Evolutionary conservation across 2,113 vertebrate genomes (phyloP), one percentile per base, ranked within the genome.

Genomic region (Indicator maculatus): DNA sequence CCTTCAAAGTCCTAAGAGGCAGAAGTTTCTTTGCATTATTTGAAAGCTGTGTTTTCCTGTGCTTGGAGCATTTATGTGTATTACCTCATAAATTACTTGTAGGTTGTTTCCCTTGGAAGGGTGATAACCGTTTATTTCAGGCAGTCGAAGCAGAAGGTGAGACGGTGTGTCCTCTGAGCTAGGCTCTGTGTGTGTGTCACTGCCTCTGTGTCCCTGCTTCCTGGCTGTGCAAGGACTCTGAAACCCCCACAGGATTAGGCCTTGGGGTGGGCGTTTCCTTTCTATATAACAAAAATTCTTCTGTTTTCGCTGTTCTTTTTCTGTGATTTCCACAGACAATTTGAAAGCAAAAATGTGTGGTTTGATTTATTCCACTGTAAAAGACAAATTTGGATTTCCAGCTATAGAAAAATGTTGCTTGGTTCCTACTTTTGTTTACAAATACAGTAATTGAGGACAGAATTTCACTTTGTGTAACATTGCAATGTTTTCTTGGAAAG

Each of bases 11-110:
- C 93, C 88, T 95, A 72, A 73, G 92, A 97, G 93, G 83, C 58
- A 39, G n/a, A 86, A 75, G 94, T 97, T 97, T 90, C 79, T 86
- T 89, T 66, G 82, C 52, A 56, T 92, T 95, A 85, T 95, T 94
- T 97, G 79, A 96, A 93, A 95, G 90, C 84, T 74, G 72, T 92
- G 79, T 93, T 97, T 93, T 93, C 83, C 92, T 11, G 1, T 70
- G 72, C 95, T 96, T 56, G 67, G 86, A 95, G 80, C 82, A 50
- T 93, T 97, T 96, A 72, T 61, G 64, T 81, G 71, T 92, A 83
- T 95, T 88, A 66, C 50, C 67, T 91, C 93, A 88, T 96, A 95
- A 97, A 97, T 96, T 93, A 69, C 94, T 52, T 78, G 82, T 28
- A 71, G 83, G 80, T 74, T 20, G 6, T 94, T 95, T 95, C 58